phyloP scores from a whole-genome alignment of 1,140 invertebrate species.

The Delia radicum region DNA sequence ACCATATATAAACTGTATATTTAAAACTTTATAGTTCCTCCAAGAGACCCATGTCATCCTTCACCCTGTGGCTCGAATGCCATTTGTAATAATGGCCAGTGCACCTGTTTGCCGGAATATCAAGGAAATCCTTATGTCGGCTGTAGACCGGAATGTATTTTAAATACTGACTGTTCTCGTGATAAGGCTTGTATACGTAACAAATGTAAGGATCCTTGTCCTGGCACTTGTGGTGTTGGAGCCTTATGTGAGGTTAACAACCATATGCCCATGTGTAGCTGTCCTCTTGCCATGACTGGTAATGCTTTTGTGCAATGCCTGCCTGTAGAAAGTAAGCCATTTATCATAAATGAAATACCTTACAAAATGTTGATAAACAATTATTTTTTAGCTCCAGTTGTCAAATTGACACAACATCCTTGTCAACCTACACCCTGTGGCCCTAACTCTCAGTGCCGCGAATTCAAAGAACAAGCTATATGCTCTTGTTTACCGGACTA shows the following conservation, averaged over 20 bases:
- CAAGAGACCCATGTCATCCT: slow-evolving; percentile 61
- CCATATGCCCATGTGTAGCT: slow-evolving; percentile 73
- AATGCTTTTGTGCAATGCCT: slow-evolving; percentile 68
- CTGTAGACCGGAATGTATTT: slow-evolving; percentile 80
- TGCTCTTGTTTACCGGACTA: slow-evolving; percentile 66
- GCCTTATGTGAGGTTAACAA: slow-evolving; percentile 70
- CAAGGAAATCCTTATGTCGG: slow-evolving; percentile 71
- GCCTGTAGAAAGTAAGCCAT: slow-evolving; percentile 58
- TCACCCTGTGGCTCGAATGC: slow-evolving; percentile 75
- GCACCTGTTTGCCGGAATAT: slow-evolving; percentile 66
- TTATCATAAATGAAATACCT: neutral
- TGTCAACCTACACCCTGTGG: slow-evolving; percentile 79
- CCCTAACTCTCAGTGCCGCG: slow-evolving; percentile 64
- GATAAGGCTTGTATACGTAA: slow-evolving; percentile 70
- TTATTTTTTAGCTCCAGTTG: slow-evolving; percentile 66
- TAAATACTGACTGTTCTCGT: slow-evolving; percentile 77
- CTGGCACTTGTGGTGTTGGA: slow-evolving; percentile 70
- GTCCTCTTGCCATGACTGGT: slow-evolving; percentile 65
- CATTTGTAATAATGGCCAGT: slow-evolving; percentile 59
- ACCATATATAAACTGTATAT: too few species aligned
- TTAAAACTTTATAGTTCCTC: slow-evolving; percentile 35
- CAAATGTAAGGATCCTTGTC: slow-evolving; percentile 73
- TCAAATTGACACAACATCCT: slow-evolving; percentile 61
- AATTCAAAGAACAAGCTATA: slow-evolving; percentile 62
- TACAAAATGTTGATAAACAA: neutral